Evolutionary conservation across 2,888 invertebrate genomes (phyloP).

Genomic region (Drosophila neonasuta): DNA sequence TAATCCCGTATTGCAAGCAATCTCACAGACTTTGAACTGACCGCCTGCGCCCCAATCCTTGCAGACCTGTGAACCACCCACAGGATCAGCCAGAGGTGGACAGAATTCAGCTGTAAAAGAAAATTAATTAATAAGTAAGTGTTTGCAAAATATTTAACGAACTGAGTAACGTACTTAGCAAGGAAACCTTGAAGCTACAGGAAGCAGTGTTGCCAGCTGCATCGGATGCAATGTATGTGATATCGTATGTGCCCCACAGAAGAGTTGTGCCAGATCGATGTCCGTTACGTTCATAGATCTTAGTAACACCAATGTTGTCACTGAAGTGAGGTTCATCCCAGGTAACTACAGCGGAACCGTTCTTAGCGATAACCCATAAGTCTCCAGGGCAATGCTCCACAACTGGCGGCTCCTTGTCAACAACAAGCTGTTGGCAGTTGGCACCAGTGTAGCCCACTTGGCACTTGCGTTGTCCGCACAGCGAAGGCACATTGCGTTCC

Average conservation of each 20-base stretch:
- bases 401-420: constrained; percentile 92
- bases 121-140: neutral
- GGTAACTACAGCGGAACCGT: constrained; percentile 93
- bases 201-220: constrained; percentile 95
- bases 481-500: constrained; percentile 94
- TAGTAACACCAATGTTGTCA: constrained; percentile 92
- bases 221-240: constrained; percentile 96
- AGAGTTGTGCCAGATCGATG: constrained; percentile 94
- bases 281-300: constrained; percentile 91
- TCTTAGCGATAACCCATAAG: constrained; percentile 95
- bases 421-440: constrained; percentile 92
- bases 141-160: fast-evolving
- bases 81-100: constrained; percentile 92
- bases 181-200: constrained; percentile 95
- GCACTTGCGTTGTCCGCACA: constrained; percentile 94
- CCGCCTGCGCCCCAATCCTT: constrained; percentile 98
- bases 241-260: constrained; percentile 95
- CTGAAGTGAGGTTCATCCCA: constrained; percentile 97
- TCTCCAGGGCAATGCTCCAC: constrained; percentile 96
- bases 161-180: constrained; percentile 88
- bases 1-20: constrained; percentile 91
- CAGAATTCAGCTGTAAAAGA: constrained; percentile 91
- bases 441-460: constrained; percentile 93
- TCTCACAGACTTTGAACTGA: constrained; percentile 96
- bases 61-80: constrained; percentile 95